A percentile compares a stretch with the other conserved stretches of the same genome.
Evolutionary conservation across 2,113 vertebrate species (phyloP).

Genomic region (Etia nguti): DNA sequence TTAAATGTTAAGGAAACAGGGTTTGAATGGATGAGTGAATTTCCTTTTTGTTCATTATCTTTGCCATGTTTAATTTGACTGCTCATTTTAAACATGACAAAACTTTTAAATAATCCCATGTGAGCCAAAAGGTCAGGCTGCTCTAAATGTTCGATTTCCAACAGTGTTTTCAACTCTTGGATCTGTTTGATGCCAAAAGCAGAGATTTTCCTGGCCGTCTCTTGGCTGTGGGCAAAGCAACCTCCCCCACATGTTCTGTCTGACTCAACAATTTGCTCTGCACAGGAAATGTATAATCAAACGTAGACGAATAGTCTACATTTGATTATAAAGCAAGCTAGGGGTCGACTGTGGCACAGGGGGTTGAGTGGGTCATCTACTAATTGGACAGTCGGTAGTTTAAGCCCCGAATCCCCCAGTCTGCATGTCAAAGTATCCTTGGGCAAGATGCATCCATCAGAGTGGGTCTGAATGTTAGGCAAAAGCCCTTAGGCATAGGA

Average conservation of each 20-base stretch:
- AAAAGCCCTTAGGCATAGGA: neutral
- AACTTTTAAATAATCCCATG: neutral
- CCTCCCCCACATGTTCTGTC: neutral
- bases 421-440: neutral
- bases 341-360: neutral
- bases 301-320: neutral
- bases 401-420: neutral
- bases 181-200: neutral
- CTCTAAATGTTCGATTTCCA: neutral
- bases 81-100: neutral
- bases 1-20: neutral
- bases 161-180: neutral
- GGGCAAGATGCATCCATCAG: neutral
- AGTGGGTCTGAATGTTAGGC: neutral
- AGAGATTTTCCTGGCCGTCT: neutral
- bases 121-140: neutral
- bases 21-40: neutral
- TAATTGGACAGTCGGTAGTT: neutral
- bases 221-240: neutral
- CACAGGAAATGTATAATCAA: neutral
- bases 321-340: neutral
- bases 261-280: neutral
- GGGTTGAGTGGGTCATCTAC: neutral
- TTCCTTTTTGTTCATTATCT: neutral
- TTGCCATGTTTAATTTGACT: neutral